Evolutionary conservation across 2,888 invertebrate species (phyloP).

Genomic region (Philonicus albiceps): DNA sequence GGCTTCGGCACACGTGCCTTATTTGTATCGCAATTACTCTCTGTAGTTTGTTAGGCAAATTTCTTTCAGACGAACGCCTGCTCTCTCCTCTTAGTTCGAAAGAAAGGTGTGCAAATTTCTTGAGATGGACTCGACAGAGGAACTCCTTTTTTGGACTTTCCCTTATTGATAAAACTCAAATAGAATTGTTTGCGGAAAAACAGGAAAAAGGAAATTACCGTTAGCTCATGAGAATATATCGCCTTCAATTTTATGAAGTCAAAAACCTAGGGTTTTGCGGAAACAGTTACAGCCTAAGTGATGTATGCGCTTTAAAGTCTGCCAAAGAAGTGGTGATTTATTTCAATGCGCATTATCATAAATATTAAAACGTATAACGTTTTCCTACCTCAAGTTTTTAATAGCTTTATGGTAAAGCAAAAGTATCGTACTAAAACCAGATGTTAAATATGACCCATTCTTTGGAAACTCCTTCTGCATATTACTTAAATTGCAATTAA

Average conservation of each 20-base stretch:
- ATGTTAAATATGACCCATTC: not conserved
- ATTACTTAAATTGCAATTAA: not conserved
- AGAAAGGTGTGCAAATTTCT: not conserved
- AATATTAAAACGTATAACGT: not conserved
- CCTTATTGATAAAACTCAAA: not conserved
- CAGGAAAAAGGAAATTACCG: not conserved
- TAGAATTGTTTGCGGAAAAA: not conserved
- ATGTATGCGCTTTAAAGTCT: not conserved
- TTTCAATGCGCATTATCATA: not conserved
- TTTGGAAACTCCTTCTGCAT: not conserved
- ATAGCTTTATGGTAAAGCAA: not conserved
- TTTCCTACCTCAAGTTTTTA: not conserved
- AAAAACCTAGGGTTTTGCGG: not conserved
- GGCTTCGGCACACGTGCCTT: not conserved
- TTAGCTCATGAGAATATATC: not conserved
- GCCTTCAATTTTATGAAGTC: not conserved
- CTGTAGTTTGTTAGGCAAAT: slow-evolving; percentile 3
- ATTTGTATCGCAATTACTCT: not conserved
- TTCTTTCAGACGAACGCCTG: not conserved
- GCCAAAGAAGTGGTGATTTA: not conserved
- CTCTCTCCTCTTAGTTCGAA: not conserved
- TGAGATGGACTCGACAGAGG: not conserved
- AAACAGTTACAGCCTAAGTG: not conserved
- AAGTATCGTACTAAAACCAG: not conserved
- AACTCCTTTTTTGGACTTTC: not conserved